Conservation (phyloP, 1,140 invertebrate species). For the Sinonovacula constricta region DNA sequence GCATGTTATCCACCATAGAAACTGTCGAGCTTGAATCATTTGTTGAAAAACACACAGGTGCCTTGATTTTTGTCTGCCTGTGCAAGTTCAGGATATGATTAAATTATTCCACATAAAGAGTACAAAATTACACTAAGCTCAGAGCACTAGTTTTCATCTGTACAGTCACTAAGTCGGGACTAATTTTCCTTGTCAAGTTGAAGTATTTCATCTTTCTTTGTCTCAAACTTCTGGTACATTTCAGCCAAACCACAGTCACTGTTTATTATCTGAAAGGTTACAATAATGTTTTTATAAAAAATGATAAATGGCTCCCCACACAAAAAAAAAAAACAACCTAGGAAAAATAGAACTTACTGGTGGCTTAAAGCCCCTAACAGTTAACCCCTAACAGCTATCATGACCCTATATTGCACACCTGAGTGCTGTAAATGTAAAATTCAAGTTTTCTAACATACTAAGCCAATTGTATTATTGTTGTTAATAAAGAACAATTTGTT, state of each 20-base stretch:
- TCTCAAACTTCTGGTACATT: constrained; percentile 50
- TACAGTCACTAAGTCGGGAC: neutral
- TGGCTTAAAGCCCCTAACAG: neutral
- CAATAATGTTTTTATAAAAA: neutral
- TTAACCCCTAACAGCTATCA: neutral
- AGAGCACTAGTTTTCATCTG: too few species aligned
- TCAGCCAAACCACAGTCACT: constrained; percentile 41
- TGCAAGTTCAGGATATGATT: too few species aligned
- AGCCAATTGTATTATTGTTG: too few species aligned
- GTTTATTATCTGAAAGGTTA: constrained; percentile 43
- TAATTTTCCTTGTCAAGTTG: constrained; percentile 45
- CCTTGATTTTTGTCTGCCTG: too few species aligned
- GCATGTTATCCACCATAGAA: too few species aligned
- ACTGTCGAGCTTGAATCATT: too few species aligned
- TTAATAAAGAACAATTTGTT: too few species aligned
- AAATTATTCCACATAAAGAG: too few species aligned
- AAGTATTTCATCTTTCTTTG: constrained; percentile 37
- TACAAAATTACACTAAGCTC: too few species aligned
- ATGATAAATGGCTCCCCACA: neutral
- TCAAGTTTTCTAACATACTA: neutral
- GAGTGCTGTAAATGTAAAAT: neutral
- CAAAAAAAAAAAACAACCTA: neutral
- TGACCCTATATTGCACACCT: neutral
- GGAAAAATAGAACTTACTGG: neutral
- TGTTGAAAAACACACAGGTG: too few species aligned